phyloP scores from a whole-genome alignment of 2,797 vertebrate species.

The Morus bassanus region DNA sequence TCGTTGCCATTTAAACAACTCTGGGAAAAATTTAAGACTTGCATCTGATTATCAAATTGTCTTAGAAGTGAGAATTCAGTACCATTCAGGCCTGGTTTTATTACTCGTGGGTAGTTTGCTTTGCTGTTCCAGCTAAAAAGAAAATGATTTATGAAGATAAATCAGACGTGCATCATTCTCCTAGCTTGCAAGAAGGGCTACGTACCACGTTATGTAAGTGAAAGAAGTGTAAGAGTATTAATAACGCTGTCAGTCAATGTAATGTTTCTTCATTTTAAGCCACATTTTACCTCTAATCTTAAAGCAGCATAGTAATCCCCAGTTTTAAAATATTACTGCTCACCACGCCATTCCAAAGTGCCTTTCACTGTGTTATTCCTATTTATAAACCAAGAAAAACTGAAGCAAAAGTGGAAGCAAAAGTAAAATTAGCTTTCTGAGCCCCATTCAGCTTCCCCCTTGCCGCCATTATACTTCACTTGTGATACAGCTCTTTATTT shows the following conservation, averaged over 20 bases:
- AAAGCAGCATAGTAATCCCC: background rate
- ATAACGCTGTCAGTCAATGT: background rate
- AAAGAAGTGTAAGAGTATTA: background rate
- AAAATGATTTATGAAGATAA: background rate
- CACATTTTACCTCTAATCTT: background rate
- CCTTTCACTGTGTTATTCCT: background rate
- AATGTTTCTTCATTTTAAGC: constrained; percentile 1
- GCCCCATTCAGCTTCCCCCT: background rate
- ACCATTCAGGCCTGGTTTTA: background rate
- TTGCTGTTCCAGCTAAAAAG: background rate
- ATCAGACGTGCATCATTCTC: background rate
- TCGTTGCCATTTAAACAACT: constrained; percentile 42
- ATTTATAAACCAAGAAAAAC: background rate
- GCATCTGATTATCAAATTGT: background rate
- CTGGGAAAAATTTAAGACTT: background rate
- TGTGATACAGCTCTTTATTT: background rate
- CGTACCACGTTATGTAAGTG: background rate
- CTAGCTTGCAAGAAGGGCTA: background rate
- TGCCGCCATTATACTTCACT: background rate
- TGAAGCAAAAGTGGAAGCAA: background rate
- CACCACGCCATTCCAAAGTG: background rate
- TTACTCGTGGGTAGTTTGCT: background rate
- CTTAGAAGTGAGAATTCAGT: constrained; percentile 35
- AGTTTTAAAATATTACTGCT: background rate
- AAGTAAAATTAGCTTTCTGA: background rate